A percentile compares a stretch with the other conserved stretches of the same genome.
These are phyloP conservation scores for Tortricodes alternella DNA, from an alignment of 2,888 invertebrate genomes.

Conservation along the genomic window DNA sequence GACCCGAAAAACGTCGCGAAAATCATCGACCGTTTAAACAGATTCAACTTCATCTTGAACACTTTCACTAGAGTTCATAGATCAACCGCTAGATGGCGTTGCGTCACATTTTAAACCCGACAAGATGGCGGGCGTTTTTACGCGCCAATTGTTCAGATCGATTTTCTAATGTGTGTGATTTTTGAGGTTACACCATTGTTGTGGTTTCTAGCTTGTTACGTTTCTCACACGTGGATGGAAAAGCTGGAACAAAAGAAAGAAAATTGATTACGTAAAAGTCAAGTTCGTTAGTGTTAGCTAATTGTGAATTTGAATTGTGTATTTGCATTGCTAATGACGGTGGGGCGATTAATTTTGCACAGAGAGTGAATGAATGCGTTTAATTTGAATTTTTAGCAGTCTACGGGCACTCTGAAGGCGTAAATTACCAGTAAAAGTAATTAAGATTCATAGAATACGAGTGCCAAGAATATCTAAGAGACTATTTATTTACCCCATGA, in stretches of 20 bases:
- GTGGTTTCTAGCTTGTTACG: constrained; percentile 49
- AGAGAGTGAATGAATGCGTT: constrained; percentile 22
- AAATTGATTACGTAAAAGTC: constrained; percentile 41
- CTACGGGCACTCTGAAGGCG: background rate
- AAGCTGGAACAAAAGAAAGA: constrained; percentile 67
- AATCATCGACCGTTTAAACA: constrained; percentile 90
- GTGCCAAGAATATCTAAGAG: too few relatives aligned
- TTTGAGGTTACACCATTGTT: constrained; percentile 27
- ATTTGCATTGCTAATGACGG: constrained; percentile 28
- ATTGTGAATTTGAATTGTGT: constrained; percentile 29
- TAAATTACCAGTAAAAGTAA: constrained; percentile 7
- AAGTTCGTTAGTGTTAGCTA: constrained; percentile 34
- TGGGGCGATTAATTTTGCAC: constrained; percentile 21
- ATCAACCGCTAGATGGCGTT: constrained; percentile 64
- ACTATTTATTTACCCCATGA: too few relatives aligned
- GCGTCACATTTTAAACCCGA: constrained; percentile 60
- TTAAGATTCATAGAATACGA: constrained; percentile 8
- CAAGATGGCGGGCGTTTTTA: constrained; percentile 32
- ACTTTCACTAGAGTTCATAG: constrained; percentile 59
- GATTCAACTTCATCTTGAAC: constrained; percentile 82
- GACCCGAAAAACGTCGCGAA: constrained; percentile 92
- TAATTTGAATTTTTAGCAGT: constrained; percentile 23
- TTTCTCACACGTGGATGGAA: constrained; percentile 56
- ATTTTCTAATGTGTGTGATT: constrained; percentile 26
- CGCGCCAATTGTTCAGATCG: constrained; percentile 15